Conservation (phyloP, 2,113 vertebrate species). For the Gymnorhina tibicen region DNA sequence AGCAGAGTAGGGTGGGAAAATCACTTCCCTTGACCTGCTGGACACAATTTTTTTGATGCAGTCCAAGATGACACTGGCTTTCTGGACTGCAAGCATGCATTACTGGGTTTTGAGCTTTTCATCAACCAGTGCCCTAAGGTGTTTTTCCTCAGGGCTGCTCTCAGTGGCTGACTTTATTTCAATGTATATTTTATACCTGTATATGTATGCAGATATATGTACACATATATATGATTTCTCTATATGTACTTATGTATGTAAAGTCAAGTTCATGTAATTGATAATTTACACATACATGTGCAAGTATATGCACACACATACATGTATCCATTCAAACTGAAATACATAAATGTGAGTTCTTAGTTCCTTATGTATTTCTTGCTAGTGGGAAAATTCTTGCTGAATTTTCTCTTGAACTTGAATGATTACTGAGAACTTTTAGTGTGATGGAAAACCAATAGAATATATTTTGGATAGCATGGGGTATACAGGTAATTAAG, state of each 20-base stretch:
- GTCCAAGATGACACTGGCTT: not conserved
- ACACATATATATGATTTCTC: not conserved
- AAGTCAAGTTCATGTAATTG: not conserved
- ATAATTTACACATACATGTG: not conserved
- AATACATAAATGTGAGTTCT: not conserved
- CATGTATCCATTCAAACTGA: not conserved
- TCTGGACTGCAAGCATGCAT: not conserved
- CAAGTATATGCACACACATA: not conserved
- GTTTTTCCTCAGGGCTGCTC: not conserved
- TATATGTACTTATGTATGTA: not conserved
- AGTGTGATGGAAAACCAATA: not conserved
- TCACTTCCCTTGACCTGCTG: not conserved
- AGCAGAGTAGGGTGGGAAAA: not conserved
- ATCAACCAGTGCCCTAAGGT: not conserved
- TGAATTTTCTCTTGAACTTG: not conserved
- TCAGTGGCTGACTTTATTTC: not conserved
- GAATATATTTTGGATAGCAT: not conserved
- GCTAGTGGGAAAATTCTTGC: no score
- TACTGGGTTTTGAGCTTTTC: not conserved
- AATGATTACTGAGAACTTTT: not conserved
- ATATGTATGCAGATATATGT: not conserved
- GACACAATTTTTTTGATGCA: not conserved
- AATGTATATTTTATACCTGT: not conserved
- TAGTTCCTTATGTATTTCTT: not conserved
- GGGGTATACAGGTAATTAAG: not conserved